Base-by-base conservation (phyloP, 1,140 invertebrate species). In the Protaetia brevitarsis region DNA sequence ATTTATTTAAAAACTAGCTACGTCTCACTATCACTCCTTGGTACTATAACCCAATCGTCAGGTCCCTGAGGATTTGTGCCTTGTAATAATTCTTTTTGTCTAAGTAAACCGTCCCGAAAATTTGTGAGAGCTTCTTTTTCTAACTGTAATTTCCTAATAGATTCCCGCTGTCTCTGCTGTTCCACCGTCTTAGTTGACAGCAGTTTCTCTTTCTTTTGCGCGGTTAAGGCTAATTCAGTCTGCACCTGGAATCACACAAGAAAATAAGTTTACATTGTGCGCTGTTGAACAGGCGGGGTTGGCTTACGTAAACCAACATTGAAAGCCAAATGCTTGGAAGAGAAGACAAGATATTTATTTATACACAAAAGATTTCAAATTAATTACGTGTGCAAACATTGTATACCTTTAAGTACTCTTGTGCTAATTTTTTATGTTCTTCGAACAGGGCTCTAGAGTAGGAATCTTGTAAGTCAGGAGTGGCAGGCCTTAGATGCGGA, bases 381-480 rank as follows among this genome's bases (percentile, higher is more conserved):
- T 34, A 62, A 60, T 60, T 66, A 60, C 61, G n/a, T n/a, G n/a
- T n/a, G n/a, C n/a, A n/a, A n/a, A n/a, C n/a, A n/a, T n/a, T n/a
- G n/a, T 73, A 79, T 71, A 88, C 86, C 75, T 87, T 87, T 27
- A 89, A 83, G 78, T 89, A 90, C 77, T 90, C 88, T 74, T 88
- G 84, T 31, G 87, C 87, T 68, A 94, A 83, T 75, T 88, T 83
- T 72, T 92, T 92, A 76, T 96, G 93, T 70, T 94, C 89, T 63
- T 94, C 85, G 79, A 92, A 96, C 65, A 96, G 91, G 64, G 87
- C 79, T 72, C 90, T 84, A 30, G 93, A 95, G 76, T 90, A 86
- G 23, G 87, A 83, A 77, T 89, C 90, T 63, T 83, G 85, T 60
- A 87, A 83, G 79, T 93, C 89, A 5, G 94, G 93, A 19, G 88